Base-by-base conservation (phyloP, 30 jellyfish, hydroid and myxozoan species). In the Pelagia noctiluca region DNA sequence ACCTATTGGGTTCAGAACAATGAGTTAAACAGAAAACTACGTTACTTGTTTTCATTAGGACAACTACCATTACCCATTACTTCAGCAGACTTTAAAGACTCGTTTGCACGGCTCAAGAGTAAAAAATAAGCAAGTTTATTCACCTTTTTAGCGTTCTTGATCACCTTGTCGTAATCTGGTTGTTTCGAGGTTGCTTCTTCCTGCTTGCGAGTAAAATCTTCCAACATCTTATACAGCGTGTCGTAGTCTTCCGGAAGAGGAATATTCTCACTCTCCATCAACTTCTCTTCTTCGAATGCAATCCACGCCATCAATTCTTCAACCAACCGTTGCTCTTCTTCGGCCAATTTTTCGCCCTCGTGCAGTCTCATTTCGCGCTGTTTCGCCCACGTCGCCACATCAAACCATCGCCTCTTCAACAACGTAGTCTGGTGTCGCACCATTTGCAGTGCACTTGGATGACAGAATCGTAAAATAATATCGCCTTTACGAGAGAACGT, bases 371-470 rank as follows among this genome's bases (percentile, higher is more conserved):
- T 82, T 78, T 93, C 92, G 48, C 99, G 96, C 67, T 93, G 99
- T 67, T 83, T 88, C 48, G 99, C 99, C 99, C 99, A 93, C 13
- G 94, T 86, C 57, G 97, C 73, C 25, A 93, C 94, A 52, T 93
- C 99, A 28, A 31, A 33, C 99, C 99, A 93, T 50, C 97, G 74
- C 63, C 94, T 82, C 64, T 88, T 87, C 52, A 93, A 26, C 10
- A 93, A 63, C 13, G 97, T 94, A 30, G 89, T 78, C 38, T 88
- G 99, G 32, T 93, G 96, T 1, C 99, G 96, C 21, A 93, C 75
- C 18, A 88, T 77, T 63, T 82, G 96, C 67, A 93, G 78, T 0
- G 99, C 96, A 35, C 96, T 81, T 38, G 99, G 99, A 63, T 93
- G 99, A 73, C 99, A 93, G 87, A 93, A 93, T n/a, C 99, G 90